Evolutionary conservation across 2,888 invertebrate species (phyloP), one percentile per base, ranked within the genome.

Genomic region (Drosophila conformis): DNA sequence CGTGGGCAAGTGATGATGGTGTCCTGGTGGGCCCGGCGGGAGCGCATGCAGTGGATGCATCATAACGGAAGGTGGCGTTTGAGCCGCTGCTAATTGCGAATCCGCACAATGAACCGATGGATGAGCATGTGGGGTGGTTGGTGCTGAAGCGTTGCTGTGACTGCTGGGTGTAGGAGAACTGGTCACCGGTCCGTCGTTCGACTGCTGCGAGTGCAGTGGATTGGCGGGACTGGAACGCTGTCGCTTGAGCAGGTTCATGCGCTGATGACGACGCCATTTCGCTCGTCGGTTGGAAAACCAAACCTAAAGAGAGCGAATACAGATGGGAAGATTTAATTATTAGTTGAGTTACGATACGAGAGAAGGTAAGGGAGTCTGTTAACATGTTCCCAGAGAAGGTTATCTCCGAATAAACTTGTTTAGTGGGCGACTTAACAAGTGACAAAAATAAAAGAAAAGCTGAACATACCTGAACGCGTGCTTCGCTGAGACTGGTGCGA

Each of bases 271-370:
- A 94, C 98, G 96, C 98, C 98, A 98, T 95, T 98, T 98, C 94
- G 98, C 98, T 94, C 98, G 96, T 96, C 98, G 97, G 96, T 98
- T 98, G 95, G 98, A 98, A 96, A 98, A 98, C 98, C 98, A 98
- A 95, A 98, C 98, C 98, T 98, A 25, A 11, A 13, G 8, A 27
- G 13, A 10, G 7, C 7, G 13, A 40, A 31, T 31, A 29, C 6
- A 46, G 4, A 25, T 46, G 15, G 27, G 13, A 40, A 15, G 2
- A 7, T 42, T 18, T 31, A 21, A 10, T 57, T 10, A 57, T 42
- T 18, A 18, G 21, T 57, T 46, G 2, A 25, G 15, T 15, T 3
- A 10, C 1, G 29, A 11, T 29, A 38, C 0, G 2, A n/a, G 29
- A 3, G n/a, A 51, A 5, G 11, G 2, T 52, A 6, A 31, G 15